Base-by-base conservation (phyloP, 2,797 vertebrate species). In the Pteropus rufus region DNA sequence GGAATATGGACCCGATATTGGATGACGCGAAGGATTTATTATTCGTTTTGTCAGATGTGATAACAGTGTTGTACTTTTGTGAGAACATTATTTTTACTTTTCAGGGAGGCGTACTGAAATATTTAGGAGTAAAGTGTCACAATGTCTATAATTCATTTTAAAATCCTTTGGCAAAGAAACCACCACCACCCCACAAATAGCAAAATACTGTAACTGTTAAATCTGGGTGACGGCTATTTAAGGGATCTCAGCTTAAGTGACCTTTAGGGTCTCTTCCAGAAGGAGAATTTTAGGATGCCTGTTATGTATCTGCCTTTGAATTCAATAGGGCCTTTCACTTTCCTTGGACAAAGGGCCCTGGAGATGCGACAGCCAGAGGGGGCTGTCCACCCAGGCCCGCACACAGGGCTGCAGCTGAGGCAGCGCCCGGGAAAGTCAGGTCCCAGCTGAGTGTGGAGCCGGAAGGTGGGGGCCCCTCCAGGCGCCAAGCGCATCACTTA, bases 401-500 rank as follows among this genome's bases (percentile, higher is more conserved):
- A 19, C 46, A 6, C 31, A 26, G 31, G 26, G 62, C 60, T 64
- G 56, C 2, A 6, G 54, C 1, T 3, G 46, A 39, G 11, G 84
- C 56, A 75, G 94, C 23, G 79, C 8, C 76, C 75, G 44, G 0
- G 15, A 1, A 60, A 18, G 44, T 86, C 84, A 64, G 29, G 65
- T 60, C 95, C 95, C 70, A 95, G 91, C 84, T 73, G 86, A 89
- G 91, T 41, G 0, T 0, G 29, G 95, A 96, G 80, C 72, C 23
- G 14, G 26, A 7, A 52, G 67, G 39, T 81, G 64, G 93, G 93
- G 93, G 89, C 56, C 90, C 1, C 87, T 95, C 56, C 75, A 81
- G 95, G 97, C 90, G 69, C 97, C 97, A 73, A 80, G 79, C 87
- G 49, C 96, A 93, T 97, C 98, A 98, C 98, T 98, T 98, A 89